These are phyloP conservation scores for Centrocercus urophasianus DNA, from an alignment of 2,113 vertebrate genomes.

Conservation along the genomic window DNA sequence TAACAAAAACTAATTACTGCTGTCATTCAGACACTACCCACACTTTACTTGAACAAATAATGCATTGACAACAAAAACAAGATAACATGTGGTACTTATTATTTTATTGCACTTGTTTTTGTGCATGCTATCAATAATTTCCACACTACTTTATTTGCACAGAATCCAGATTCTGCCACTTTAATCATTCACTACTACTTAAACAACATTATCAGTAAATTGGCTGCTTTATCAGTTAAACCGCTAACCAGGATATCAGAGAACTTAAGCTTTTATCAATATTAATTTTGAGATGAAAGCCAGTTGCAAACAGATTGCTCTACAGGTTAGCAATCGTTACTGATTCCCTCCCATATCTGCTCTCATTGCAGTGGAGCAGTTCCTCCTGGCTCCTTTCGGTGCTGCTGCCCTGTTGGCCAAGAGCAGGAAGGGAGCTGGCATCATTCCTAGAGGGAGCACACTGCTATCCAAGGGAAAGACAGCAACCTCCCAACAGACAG, in stretches of 20 bases:
- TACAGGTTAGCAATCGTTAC: background rate
- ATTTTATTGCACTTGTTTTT: slow-evolving; percentile 54
- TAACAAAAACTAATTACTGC: background rate
- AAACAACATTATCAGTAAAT: slow-evolving; percentile 71
- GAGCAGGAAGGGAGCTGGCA: background rate
- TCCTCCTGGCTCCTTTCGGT: background rate
- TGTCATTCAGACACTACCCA: background rate
- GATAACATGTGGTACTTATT: background rate
- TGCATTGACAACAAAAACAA: background rate
- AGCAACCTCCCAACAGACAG: background rate
- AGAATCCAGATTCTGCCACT: slow-evolving; percentile 52
- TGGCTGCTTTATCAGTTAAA: slow-evolving; percentile 57
- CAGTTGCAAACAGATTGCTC: background rate
- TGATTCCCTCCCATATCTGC: background rate
- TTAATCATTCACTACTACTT: slow-evolving; percentile 68
- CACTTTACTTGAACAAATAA: background rate
- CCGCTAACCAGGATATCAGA: slow-evolving; percentile 40
- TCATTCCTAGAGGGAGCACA: background rate
- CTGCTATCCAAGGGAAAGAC: background rate
- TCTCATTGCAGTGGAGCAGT: accelerated
- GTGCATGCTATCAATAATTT: slow-evolving; percentile 33
- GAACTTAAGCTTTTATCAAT: slow-evolving; percentile 43
- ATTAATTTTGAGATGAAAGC: slow-evolving; percentile 33
- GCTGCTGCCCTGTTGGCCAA: background rate
- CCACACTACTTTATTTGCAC: slow-evolving; percentile 48